phyloP scores from a whole-genome alignment of 2,888 invertebrate genomes.

The Tenthredo notha region DNA sequence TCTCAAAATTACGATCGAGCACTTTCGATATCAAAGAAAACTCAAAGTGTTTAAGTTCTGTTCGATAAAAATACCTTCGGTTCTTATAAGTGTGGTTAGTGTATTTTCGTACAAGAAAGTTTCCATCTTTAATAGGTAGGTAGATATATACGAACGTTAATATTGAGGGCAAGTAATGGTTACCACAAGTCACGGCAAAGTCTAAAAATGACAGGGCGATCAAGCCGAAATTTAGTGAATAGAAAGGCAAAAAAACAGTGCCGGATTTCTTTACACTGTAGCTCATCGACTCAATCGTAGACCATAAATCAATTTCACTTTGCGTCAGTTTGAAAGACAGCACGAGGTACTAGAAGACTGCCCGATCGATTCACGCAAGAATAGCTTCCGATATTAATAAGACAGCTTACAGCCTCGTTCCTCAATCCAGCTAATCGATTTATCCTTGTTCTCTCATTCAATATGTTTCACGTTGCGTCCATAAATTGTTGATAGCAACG shows the following conservation, averaged over 20 bases:
- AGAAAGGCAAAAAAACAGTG: slow-evolving; percentile 34
- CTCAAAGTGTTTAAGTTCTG: background rate
- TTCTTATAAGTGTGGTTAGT: background rate
- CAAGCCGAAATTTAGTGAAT: background rate
- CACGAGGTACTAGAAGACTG: slow-evolving; percentile 15
- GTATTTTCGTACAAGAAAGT: background rate
- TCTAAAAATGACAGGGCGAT: slow-evolving; percentile 17
- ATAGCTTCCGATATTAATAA: slow-evolving; percentile 49
- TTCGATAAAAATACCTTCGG: background rate
- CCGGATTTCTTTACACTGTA: background rate
- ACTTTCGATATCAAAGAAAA: background rate
- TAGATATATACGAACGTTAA: background rate
- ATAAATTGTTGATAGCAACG: slow-evolving; percentile 25
- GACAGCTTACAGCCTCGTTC: slow-evolving; percentile 36
- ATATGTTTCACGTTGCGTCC: slow-evolving; percentile 27
- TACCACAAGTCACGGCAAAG: slow-evolving; percentile 24
- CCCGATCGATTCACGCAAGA: slow-evolving; percentile 27
- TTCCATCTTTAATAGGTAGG: background rate
- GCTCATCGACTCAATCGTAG: slow-evolving; percentile 30
- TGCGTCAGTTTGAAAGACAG: slow-evolving; percentile 43
- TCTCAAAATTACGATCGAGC: background rate
- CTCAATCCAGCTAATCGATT: slow-evolving; percentile 37
- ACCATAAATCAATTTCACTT: slow-evolving; percentile 50
- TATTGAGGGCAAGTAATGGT: background rate
- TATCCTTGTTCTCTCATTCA: slow-evolving; percentile 19